Evolutionary conservation across 2,113 vertebrate species (phyloP).

Genomic region (Otolemur garnettii): DNA sequence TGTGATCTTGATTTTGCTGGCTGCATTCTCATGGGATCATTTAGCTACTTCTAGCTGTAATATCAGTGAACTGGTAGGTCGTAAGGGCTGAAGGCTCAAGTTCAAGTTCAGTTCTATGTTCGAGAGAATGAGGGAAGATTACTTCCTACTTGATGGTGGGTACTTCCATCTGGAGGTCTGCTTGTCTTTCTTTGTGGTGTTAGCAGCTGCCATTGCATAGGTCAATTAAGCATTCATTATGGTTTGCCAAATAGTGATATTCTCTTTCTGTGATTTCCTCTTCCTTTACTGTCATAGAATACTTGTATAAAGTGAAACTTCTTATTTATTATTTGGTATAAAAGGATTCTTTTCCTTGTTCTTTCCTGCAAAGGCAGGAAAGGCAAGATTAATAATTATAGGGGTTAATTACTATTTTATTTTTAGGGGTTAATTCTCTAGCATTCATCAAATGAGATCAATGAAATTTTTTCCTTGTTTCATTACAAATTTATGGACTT

Average conservation of each 20-base stretch:
- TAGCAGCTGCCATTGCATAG: neutral
- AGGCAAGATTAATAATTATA: neutral
- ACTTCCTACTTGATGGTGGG: rapidly evolving
- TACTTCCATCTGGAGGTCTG: neutral
- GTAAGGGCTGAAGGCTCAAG: neutral
- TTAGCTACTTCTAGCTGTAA: neutral
- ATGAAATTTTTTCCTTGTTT: neutral
- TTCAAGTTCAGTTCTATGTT: neutral
- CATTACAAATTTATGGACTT: neutral
- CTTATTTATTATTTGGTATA: neutral
- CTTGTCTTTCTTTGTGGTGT: neutral
- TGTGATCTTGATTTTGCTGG: neutral
- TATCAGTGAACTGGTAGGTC: neutral
- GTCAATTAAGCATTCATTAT: neutral
- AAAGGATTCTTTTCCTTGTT: neutral
- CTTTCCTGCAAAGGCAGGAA: neutral
- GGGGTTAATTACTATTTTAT: neutral
- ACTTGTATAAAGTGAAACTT: neutral
- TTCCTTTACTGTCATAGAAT: neutral
- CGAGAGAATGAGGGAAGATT: neutral
- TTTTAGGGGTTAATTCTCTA: neutral
- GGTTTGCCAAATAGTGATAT: neutral
- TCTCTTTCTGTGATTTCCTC: neutral
- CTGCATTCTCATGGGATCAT: neutral
- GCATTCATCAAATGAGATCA: neutral